Conservation (phyloP, 2,888 invertebrate species). For the Apeira syringaria region DNA sequence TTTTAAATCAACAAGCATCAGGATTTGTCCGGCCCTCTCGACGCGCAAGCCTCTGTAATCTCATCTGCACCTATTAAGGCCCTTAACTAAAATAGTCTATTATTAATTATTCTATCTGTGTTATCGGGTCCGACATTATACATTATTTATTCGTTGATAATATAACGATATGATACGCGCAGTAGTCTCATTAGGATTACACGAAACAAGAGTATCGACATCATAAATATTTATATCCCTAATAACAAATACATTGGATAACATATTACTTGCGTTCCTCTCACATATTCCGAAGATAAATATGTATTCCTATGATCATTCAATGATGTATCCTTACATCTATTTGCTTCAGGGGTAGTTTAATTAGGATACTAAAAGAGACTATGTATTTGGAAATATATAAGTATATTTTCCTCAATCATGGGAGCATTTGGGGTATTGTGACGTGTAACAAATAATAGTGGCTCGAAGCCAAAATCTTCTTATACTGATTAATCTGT, state of each 20-base stretch:
- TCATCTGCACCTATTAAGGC: no score
- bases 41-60: no score
- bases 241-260: slow-evolving; percentile 2
- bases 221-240: slow-evolving; percentile 14
- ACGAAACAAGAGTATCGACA: slow-evolving; percentile 3
- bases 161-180: not conserved
- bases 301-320: slow-evolving; percentile 15
- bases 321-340: slow-evolving; percentile 10
- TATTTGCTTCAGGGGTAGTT: slow-evolving; percentile 19
- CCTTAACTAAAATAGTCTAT: no score
- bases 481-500: slow-evolving; percentile 9
- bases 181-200: slow-evolving; percentile 6
- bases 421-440: slow-evolving; percentile 3
- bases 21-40: no score
- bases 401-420: slow-evolving; percentile 8
- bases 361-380: slow-evolving; percentile 16
- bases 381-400: slow-evolving; percentile 9
- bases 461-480: slow-evolving; percentile 16
- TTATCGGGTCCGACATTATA: not conserved
- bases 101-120: no score
- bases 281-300: slow-evolving; percentile 8
- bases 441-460: slow-evolving; percentile 17
- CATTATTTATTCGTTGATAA: not conserved
- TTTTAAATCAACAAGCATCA: no score
- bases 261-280: slow-evolving; percentile 1